Evolutionary conservation across 2,113 vertebrate species (phyloP), one percentile per base, ranked within the genome.

Genomic region (Caretta caretta): DNA sequence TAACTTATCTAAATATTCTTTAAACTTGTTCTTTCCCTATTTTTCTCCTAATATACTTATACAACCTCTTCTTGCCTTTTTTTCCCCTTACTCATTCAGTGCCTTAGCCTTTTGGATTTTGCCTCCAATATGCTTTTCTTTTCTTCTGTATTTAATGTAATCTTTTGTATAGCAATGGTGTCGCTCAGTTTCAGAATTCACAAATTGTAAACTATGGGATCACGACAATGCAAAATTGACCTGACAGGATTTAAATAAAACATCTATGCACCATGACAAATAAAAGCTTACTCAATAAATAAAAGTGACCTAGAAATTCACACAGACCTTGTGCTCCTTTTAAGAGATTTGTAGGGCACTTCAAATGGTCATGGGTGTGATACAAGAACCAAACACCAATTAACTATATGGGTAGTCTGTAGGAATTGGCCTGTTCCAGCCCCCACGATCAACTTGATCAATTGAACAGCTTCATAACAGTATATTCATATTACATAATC

Each of bases 171-270:
- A 19, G 35, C 62, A 17, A 69, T n/a, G 14, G 31, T 17, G 4
- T n/a, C n/a, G 17, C 35, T 69, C 62, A n/a, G 16, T 69, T 69
- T 69, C 35, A n/a, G 62, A n/a, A 69, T 20, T 69, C 62, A 38
- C 50, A 65, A 92, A 87, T 0, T 4, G 17, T 38, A 19, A 91
- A 48, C 35, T 38, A 12, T 51, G 20, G 72, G 5, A 24, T 72
- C 83, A 96, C 92, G 96, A 97, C 96, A 82, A 50, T 92, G 95
- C 96, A 96, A 83, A 95, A 97, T 85, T 19, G 81, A 24, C 76
- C 31, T 1, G 5, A 1, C 6, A 49, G 0, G 72, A 8, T 3
- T 0, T 48, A 46, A 25, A 4, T 10, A 53, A 78, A 10, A 54
- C 1, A 24, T 42, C 38, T 59, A 56, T 14, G 14, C 7, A 69